A percentile compares a stretch with the other conserved stretches of the same genome.
Evolutionary conservation across 2,797 vertebrate species (phyloP).

Genomic region (Phyllotis vaccarum): DNA sequence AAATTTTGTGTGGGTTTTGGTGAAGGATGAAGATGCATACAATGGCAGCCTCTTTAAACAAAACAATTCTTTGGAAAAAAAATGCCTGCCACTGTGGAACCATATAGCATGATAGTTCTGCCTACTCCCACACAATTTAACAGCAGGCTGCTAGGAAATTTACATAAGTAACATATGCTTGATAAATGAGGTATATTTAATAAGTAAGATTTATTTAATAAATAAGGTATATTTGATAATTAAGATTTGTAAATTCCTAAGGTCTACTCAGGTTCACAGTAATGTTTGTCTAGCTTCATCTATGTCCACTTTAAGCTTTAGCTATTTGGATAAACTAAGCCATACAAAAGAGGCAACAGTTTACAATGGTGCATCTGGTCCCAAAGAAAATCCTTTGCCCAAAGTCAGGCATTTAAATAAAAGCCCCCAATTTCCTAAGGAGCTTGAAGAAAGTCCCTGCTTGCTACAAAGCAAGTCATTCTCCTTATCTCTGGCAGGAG

Average conservation of each 20-base stretch:
- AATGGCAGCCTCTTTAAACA: background rate
- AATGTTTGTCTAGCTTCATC: background rate
- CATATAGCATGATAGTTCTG: background rate
- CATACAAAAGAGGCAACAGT: background rate
- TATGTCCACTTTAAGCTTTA: background rate
- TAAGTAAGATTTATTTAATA: background rate
- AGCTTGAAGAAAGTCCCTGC: background rate
- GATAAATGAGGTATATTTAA: background rate
- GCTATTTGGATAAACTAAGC: background rate
- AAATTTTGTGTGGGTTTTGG: background rate
- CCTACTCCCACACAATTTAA: background rate
- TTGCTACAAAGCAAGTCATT: background rate
- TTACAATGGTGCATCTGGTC: background rate
- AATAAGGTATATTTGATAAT: background rate
- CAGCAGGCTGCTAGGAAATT: background rate
- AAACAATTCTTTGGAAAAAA: background rate
- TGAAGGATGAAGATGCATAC: background rate
- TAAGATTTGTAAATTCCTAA: background rate
- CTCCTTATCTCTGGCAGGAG: background rate
- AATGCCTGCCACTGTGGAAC: background rate
- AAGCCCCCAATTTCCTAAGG: background rate
- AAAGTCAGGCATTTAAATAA: background rate
- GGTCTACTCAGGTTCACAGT: background rate
- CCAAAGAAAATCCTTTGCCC: background rate
- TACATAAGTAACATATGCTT: background rate